Conservation (phyloP, 2,888 invertebrate genomes). For the Apamea anceps region DNA sequence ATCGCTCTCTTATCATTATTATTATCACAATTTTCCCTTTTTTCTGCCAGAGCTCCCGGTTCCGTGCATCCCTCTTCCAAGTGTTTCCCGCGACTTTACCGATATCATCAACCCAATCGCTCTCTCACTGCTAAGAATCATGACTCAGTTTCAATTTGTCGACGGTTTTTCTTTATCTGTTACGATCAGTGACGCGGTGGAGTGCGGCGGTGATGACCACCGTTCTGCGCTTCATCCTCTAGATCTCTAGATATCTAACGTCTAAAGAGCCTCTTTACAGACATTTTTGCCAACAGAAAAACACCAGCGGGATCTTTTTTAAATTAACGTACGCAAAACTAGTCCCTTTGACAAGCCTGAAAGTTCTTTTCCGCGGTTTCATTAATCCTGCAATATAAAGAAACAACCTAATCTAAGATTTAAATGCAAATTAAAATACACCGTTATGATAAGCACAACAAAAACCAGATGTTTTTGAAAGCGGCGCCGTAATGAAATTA, state of each 20-base stretch:
- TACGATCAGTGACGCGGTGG: no score
- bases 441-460: constrained; percentile 35
- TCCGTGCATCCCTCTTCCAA: no score
- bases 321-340: not conserved
- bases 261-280: no score
- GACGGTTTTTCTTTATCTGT: not conserved
- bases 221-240: no score
- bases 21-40: no score
- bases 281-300: not conserved
- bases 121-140: not conserved
- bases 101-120: no score
- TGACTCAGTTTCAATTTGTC: not conserved
- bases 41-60: no score
- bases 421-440: constrained; percentile 29
- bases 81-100: no score
- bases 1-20: no score
- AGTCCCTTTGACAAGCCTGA: not conserved
- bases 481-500: constrained; percentile 41
- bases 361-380: not conserved
- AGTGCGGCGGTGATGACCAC: no score
- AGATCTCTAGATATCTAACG: no score
- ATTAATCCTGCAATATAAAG: not conserved
- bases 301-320: not conserved
- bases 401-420: constrained; percentile 21
- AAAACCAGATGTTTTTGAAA: constrained; percentile 47